Evolutionary conservation across 2,888 invertebrate genomes (phyloP).

Genomic region (Cephonodes hylas): DNA sequence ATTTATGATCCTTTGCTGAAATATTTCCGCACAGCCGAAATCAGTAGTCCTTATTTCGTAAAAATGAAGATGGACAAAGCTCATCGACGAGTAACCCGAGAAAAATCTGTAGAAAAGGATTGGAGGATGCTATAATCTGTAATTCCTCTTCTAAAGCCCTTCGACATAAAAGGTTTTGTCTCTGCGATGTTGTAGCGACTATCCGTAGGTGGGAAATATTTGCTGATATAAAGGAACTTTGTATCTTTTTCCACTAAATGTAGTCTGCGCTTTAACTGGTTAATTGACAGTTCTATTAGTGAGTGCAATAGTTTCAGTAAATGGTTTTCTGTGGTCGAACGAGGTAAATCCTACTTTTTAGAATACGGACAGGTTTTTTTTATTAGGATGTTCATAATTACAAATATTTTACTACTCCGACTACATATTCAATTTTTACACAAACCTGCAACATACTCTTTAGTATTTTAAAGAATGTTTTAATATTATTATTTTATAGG

Average conservation of each 20-base stretch:
- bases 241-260: neutral
- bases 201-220: neutral
- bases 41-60: neutral
- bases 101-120: slow-evolving; percentile 12
- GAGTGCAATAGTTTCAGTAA: neutral
- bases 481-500: no score
- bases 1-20: neutral
- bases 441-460: neutral
- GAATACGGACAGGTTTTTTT: neutral
- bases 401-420: neutral
- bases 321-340: neutral
- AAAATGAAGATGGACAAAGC: slow-evolving; percentile 6
- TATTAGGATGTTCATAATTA: neutral
- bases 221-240: neutral
- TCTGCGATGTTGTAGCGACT: neutral
- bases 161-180: slow-evolving; percentile 9
- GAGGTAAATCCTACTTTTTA: neutral
- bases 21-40: neutral
- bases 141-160: slow-evolving; percentile 11
- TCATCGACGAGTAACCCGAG: neutral
- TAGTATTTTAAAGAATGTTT: no score
- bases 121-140: neutral
- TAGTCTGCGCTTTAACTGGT: neutral
- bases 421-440: neutral
- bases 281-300: neutral